phyloP scores from a whole-genome alignment of 2,113 vertebrate species.

The Ptyas mucosa region DNA sequence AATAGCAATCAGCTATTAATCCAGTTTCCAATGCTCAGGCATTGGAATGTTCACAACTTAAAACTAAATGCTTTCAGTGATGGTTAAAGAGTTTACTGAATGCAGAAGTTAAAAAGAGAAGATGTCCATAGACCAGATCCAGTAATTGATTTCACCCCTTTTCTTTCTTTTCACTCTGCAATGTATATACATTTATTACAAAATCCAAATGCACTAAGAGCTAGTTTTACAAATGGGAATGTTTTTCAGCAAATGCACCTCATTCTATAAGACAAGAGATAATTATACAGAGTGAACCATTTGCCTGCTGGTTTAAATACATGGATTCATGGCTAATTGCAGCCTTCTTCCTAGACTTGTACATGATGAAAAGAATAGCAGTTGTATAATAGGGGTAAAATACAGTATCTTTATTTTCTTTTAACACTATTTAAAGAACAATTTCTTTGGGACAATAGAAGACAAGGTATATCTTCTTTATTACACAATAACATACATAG shows the following conservation, averaged over 20 bases:
- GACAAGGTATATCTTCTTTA: background rate
- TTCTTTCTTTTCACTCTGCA: background rate
- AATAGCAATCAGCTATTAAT: background rate
- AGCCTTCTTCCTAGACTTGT: conserved; percentile 30
- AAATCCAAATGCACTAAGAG: background rate
- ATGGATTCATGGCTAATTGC: conserved; percentile 37
- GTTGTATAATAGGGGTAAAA: background rate
- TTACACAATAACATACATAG: background rate
- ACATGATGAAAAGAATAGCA: conserved; percentile 17
- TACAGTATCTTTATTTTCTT: conserved; percentile 13
- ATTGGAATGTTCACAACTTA: background rate
- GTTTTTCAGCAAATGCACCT: conserved; percentile 29
- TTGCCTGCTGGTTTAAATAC: conserved; percentile 34
- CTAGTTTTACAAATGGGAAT: conserved; percentile 15
- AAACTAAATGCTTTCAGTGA: background rate
- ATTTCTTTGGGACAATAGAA: conserved; percentile 10
- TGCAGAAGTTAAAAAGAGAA: background rate
- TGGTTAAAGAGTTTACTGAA: background rate
- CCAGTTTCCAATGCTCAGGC: background rate
- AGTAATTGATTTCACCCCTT: background rate
- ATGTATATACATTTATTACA: background rate
- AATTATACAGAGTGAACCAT: conserved; percentile 14
- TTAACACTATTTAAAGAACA: conserved; percentile 40
- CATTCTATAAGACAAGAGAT: conserved; percentile 34
- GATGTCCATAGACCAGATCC: background rate